phyloP scores from a whole-genome alignment of 2,113 vertebrate genomes.

The Oxyruncus cristatus region DNA sequence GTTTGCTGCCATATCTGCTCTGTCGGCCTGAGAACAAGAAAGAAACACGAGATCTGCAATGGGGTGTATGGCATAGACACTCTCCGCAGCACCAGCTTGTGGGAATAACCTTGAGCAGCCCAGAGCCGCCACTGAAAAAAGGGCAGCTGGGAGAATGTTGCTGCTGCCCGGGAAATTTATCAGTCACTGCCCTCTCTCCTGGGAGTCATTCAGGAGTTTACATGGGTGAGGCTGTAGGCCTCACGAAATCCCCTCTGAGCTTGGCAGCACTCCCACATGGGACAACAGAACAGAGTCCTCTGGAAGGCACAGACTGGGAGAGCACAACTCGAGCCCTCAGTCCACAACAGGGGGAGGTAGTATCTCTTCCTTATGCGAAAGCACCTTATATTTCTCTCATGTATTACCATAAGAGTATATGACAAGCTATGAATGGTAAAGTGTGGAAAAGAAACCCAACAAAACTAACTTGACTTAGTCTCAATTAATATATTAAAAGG shows the following conservation, averaged over 20 bases:
- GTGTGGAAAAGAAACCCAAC: background rate
- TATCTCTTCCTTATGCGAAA: background rate
- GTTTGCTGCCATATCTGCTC: background rate
- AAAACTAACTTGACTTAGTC: background rate
- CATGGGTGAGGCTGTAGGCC: background rate
- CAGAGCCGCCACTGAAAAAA: background rate
- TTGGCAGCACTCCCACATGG: background rate
- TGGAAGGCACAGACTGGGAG: background rate
- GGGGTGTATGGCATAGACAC: background rate
- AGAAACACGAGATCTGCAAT: background rate
- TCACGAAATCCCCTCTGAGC: background rate
- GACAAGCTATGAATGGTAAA: background rate
- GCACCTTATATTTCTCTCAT: background rate
- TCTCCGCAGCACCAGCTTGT: background rate
- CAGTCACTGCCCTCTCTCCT: background rate
- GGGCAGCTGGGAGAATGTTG: background rate
- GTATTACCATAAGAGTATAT: background rate
- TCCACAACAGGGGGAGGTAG: background rate
- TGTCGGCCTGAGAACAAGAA: background rate
- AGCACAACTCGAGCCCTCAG: background rate
- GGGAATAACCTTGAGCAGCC: background rate
- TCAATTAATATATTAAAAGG: background rate
- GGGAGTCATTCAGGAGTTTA: background rate
- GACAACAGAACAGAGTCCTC: background rate
- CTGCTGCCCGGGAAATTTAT: background rate